Conservation (phyloP, 2,113 vertebrate species). For the Donacobius atricapilla region DNA sequence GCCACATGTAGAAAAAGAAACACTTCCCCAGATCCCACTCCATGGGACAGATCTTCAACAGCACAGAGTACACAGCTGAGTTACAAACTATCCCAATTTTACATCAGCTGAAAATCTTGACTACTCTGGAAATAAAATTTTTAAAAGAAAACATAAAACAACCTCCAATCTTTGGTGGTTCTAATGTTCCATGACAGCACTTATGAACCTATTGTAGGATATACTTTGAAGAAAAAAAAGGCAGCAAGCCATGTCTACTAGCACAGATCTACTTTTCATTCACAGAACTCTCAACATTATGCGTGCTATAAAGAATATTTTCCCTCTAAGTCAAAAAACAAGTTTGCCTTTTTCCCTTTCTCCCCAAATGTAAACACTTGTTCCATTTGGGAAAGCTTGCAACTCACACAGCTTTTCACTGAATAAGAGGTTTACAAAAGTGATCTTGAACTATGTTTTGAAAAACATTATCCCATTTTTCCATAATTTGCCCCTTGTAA, state of each 20-base stretch:
- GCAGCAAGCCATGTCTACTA: not conserved
- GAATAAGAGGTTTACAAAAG: not conserved
- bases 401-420: not conserved
- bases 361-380: not conserved
- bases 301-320: not conserved
- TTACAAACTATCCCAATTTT: not conserved
- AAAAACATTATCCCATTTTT: not conserved
- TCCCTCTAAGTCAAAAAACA: not conserved
- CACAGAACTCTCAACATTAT: not conserved
- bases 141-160: not conserved
- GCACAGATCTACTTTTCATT: not conserved
- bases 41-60: not conserved
- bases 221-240: not conserved
- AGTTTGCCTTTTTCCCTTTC: not conserved
- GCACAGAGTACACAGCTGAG: not conserved
- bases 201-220: not conserved
- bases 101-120: not conserved
- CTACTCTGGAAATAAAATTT: not conserved
- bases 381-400: not conserved
- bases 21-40: not conserved
- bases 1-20: not conserved
- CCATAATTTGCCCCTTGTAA: not conserved
- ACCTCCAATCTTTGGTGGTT: not conserved
- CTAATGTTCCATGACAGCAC: not conserved
- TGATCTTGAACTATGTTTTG: not conserved